Evolutionary conservation across 2,888 invertebrate genomes (phyloP).

Genomic region (Bombyx huttoni): DNA sequence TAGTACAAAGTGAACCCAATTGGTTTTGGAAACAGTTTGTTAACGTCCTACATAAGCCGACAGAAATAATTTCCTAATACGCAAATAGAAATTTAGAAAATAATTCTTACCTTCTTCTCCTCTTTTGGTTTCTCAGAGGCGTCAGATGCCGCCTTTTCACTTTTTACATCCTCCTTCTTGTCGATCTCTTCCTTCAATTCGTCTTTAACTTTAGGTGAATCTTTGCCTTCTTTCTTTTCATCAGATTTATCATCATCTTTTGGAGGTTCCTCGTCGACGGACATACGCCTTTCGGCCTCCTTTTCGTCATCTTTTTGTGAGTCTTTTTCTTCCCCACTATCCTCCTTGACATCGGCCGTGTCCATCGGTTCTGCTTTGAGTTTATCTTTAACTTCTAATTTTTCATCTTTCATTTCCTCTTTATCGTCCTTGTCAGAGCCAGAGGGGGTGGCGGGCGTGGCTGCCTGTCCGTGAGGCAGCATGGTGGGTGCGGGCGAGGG

Average conservation of each 20-base stretch:
- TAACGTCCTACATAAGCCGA: no score
- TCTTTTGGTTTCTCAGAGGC: slow-evolving; percentile 65
- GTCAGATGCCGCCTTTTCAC: slow-evolving; percentile 58
- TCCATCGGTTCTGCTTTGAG: slow-evolving; percentile 46
- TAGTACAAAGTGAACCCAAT: no score
- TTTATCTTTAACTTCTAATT: slow-evolving; percentile 48
- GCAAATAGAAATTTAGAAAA: not conserved
- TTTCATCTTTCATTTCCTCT: slow-evolving; percentile 58
- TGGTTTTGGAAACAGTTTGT: no score
- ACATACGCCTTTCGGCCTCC: slow-evolving; percentile 48
- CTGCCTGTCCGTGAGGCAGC: slow-evolving; percentile 29
- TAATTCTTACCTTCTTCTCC: slow-evolving; percentile 31
- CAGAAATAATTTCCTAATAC: no score
- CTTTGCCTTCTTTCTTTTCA: slow-evolving; percentile 34
- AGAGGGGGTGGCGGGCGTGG: slow-evolving; percentile 20
- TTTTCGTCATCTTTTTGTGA: slow-evolving; percentile 30
- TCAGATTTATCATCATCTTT: slow-evolving; percentile 55
- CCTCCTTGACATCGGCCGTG: slow-evolving; percentile 48
- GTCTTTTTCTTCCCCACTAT: slow-evolving; percentile 36
- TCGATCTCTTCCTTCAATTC: slow-evolving; percentile 19
- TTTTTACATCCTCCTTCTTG: slow-evolving; percentile 53
- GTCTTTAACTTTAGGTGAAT: slow-evolving; percentile 3
- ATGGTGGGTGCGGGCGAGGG: slow-evolving; percentile 50
- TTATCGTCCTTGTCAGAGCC: slow-evolving; percentile 47
- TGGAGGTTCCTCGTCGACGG: slow-evolving; percentile 50